Percentiles rank a stretch among this genome's conserved stretches.
phyloP scores from a whole-genome alignment of 1,140 invertebrate genomes.

The Ceratosolen solmsi region DNA sequence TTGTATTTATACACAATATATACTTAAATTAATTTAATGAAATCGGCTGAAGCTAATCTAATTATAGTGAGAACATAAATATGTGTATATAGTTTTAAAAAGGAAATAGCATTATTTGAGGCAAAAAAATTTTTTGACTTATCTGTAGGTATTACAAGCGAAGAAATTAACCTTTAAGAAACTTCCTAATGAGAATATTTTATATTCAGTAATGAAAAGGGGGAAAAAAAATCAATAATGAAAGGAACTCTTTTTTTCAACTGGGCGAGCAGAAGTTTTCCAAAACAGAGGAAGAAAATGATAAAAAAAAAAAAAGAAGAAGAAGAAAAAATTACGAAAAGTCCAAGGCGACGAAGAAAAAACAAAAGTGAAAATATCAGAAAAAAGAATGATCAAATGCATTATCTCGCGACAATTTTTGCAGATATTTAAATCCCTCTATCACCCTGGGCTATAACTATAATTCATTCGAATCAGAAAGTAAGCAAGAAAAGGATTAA shows the following conservation, averaged over 20 bases:
- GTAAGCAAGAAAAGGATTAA: neutral
- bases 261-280: slow-evolving; percentile 29
- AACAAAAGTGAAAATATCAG: neutral
- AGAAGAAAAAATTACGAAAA: slow-evolving; percentile 8
- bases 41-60: too few relatives aligned
- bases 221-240: slow-evolving; percentile 32
- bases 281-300: slow-evolving; percentile 18
- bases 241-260: slow-evolving; percentile 25
- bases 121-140: neutral
- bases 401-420: slow-evolving; percentile 45
- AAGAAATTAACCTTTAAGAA: slow-evolving; percentile 31
- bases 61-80: too few relatives aligned
- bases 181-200: slow-evolving; percentile 45
- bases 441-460: neutral
- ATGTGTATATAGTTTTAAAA: neutral
- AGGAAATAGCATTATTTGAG: neutral
- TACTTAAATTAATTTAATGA: too few relatives aligned
- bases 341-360: neutral
- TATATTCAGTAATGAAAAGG: slow-evolving; percentile 30
- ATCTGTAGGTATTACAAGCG: neutral
- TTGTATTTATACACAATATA: too few relatives aligned
- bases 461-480: neutral
- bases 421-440: neutral
- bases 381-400: slow-evolving; percentile 36
- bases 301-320: neutral